Percentiles rank a stretch among this genome's conserved stretches.
Conservation (phyloP, 1,140 invertebrate genomes). For the Schlechtendalia chinensis region DNA sequence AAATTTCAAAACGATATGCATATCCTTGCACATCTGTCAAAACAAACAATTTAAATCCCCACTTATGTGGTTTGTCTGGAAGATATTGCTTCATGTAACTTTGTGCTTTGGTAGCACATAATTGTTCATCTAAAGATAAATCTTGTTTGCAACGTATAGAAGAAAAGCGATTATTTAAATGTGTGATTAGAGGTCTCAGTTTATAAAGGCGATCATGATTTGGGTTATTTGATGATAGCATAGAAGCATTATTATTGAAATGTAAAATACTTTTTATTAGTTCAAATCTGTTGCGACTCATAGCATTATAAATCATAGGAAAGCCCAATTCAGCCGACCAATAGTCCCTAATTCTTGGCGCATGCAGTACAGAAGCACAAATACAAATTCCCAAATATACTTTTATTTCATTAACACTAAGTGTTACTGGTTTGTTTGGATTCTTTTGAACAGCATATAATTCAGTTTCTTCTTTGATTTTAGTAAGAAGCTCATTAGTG, state of each 20-base stretch:
- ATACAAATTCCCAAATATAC: no score
- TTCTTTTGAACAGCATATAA: no score
- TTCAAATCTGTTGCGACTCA: background rate
- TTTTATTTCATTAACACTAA: no score
- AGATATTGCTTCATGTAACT: slow-evolving; percentile 55
- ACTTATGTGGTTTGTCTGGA: slow-evolving; percentile 55
- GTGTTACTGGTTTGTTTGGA: no score
- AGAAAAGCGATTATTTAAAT: slow-evolving; percentile 34
- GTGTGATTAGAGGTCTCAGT: slow-evolving; percentile 45
- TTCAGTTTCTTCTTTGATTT: no score
- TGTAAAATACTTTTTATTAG: background rate
- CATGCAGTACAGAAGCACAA: background rate
- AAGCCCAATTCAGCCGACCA: background rate
- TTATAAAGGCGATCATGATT: slow-evolving; percentile 47
- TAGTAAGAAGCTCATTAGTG: no score
- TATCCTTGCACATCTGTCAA: slow-evolving; percentile 52
- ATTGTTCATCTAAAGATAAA: no score
- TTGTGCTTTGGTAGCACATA: slow-evolving; percentile 54
- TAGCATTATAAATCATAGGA: background rate
- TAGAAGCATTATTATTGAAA: background rate
- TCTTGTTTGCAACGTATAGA: slow-evolving; percentile 54
- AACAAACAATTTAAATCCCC: slow-evolving; percentile 55
- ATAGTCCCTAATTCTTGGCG: background rate
- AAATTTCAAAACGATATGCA: slow-evolving; percentile 55
- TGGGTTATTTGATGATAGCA: background rate